Evolutionary conservation across 2,797 vertebrate species (phyloP), one percentile per base, ranked within the genome.

Genomic region (Diceros bicornis): DNA sequence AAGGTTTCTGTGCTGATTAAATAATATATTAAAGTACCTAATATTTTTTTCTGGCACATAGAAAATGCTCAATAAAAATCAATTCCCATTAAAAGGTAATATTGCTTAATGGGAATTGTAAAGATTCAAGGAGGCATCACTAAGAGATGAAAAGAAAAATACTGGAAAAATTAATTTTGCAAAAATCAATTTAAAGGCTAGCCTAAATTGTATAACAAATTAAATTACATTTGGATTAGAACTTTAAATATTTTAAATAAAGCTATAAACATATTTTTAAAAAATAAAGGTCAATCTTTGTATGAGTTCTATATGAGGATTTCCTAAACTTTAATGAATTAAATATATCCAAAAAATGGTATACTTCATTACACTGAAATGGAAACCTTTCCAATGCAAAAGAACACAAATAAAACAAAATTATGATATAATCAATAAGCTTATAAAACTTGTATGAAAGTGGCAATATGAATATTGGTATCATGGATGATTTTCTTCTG

Each of bases 251-350:
- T 85, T 47, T 69, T 47, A 29, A 72, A 52, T 75, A 89, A 85
- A 77, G 32, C 9, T 62, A 59, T 81, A 81, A 75, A 69, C 7
- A 78, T 37, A 75, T 72, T 91, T 44, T 77, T 66, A 88, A 37
- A 87, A 82, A 88, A 50, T 50, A 91, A 86, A 79, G 27, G 13
- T 41, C 37, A 68, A 68, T 68, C 12, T 61, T 82, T 78, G 6
- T 72, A 66, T 41, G 32, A 94, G 2, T 29, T 91, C 14, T 61
- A 3, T 82, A 34, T 74, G 17, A 82, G n/a, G 11, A 74, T 86
- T 81, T 96, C 55, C 12, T 86, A 74, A 90, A 79, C 10, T 59
- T 74, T 88, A 74, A 82, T 59, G 11, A 82, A n/a, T 66, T 74
- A 82, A 79, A 59, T 41, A 75, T 87, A 82, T 50, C 20, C 4